These are phyloP conservation scores for Acrossocheilus fasciatus DNA, from an alignment of 2,797 vertebrate species.

Conservation along the genomic window DNA sequence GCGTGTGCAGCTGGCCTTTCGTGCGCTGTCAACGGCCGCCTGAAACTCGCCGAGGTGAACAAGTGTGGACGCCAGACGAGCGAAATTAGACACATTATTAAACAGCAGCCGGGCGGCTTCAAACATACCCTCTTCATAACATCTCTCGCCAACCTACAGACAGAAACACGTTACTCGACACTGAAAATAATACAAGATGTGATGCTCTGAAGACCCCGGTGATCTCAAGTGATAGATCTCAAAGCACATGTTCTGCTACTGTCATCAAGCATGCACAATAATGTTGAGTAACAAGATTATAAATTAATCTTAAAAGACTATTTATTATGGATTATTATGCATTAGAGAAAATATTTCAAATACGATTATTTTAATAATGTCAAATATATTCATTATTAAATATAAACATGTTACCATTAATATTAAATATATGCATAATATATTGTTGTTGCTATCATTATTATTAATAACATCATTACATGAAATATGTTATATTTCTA, in stretches of 20 bases:
- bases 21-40: constrained; percentile 91
- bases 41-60: constrained; percentile 92
- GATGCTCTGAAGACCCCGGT: too few species aligned
- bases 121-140: constrained; percentile 90
- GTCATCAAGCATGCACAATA: background rate
- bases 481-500: too few species aligned
- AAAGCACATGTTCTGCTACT: background rate
- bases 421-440: too few species aligned
- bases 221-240: background rate
- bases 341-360: too few species aligned
- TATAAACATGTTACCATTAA: too few species aligned
- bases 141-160: constrained; percentile 89
- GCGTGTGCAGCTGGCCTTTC: constrained; percentile 90
- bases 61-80: constrained; percentile 88
- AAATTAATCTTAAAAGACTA: too few species aligned
- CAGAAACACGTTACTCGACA: constrained; percentile 13
- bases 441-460: too few species aligned
- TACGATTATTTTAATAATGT: too few species aligned
- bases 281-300: constrained; percentile 35
- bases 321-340: too few species aligned
- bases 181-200: background rate
- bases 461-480: too few species aligned
- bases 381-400: too few species aligned
- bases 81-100: constrained; percentile 90
- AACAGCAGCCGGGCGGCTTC: constrained; percentile 90